Evolutionary conservation across 2,888 invertebrate species (phyloP), one percentile per base, ranked within the genome.

Genomic region (Polyploca ridens): DNA sequence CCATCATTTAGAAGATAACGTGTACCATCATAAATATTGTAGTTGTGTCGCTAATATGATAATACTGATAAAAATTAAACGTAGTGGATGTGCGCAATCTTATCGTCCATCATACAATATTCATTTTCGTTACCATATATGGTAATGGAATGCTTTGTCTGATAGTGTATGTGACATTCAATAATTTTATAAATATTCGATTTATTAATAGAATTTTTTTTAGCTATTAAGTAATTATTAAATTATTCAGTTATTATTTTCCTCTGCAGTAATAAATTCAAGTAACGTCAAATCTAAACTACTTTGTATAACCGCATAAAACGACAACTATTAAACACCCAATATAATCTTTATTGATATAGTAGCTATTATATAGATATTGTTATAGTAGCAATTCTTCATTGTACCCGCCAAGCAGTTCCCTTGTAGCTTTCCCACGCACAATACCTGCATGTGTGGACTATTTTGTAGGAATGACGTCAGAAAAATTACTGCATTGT

Each of bases 361-460:
- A 27, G 27, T 27, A 27, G 27, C 27, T 27, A 27, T 27, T 1
- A 27, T 27, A 27, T 27, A 27, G 27, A 27, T 27, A 27, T 27
- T 27, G 27, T 27, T 27, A 27, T 27, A 68, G 68, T 63, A 13
- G 27, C 49, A 66, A 61, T 63, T 63, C 65, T 64, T 66, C 63
- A 70, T 35, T 60, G 60, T 66, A 63, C 66, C 66, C 66, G 63
- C 67, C 66, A 68, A 64, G 64, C 66, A 70, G 69, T 76, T 74
- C 74, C 67, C 68, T 78, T 63, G 70, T 74, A 66, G 70, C 66
- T 73, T 86, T 86, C 86, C 84, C 88, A 87, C 85, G 85, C 76
- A 73, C 77, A 78, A 77, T 83, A 86, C 85, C 85, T 86, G 82
- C 87, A 86, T 83, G 75, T 85, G 86, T 85, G 78, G 72, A 82